Conservation (phyloP, 1,140 invertebrate species). For the Zaprionus camerounensis region DNA sequence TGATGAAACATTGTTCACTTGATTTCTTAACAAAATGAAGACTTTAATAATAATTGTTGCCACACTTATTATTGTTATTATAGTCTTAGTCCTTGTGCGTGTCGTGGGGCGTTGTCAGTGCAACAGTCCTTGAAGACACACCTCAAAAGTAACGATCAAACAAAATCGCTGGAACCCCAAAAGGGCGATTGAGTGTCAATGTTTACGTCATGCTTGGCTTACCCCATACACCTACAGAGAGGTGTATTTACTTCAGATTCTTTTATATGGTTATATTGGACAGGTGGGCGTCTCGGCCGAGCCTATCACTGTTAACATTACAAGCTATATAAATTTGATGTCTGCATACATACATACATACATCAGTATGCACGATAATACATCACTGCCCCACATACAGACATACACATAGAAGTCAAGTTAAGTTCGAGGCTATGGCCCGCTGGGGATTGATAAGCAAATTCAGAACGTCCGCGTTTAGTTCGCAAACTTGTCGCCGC, state of each 20-base stretch:
- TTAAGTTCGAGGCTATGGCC: background rate
- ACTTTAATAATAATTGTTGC: conserved; percentile 2
- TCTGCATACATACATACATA: background rate
- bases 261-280: conserved; percentile 13
- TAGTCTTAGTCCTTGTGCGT: conserved; percentile 7
- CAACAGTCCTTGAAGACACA: conserved; percentile 41
- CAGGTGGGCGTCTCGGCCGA: conserved; percentile 11
- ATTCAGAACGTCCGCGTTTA: background rate
- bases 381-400: background rate
- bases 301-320: background rate
- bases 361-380: background rate
- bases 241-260: background rate
- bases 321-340: background rate
- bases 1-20: background rate
- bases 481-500: background rate
- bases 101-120: conserved; percentile 23
- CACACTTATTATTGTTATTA: background rate
- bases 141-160: conserved; percentile 74
- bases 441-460: conserved; percentile 25
- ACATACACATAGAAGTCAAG: conserved; percentile 1
- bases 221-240: conserved; percentile 15
- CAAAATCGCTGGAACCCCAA: conserved; percentile 24
- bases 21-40: background rate
- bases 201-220: conserved; percentile 52
- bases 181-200: conserved; percentile 56